Percentiles rank a stretch among this genome's conserved stretches.
phyloP scores from a whole-genome alignment of 2,113 vertebrate species.

The Oceanodroma tethys region DNA sequence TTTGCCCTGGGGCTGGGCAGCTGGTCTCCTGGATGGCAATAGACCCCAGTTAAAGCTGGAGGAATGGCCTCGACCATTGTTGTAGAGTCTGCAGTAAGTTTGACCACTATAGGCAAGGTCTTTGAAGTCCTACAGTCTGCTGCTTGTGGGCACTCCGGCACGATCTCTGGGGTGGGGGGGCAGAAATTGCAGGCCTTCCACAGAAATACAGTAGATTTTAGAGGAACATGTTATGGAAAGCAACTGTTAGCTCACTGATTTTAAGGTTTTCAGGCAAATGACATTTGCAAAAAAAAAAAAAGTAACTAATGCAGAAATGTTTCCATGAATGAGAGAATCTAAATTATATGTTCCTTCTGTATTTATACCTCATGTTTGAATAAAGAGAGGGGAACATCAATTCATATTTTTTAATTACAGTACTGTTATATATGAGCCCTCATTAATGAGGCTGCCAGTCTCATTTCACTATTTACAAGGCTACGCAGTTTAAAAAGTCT shows the following conservation, averaged over 20 bases:
- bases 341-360: neutral
- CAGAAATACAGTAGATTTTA: neutral
- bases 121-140: neutral
- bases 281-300: neutral
- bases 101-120: neutral
- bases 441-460: neutral
- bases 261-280: neutral
- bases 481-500: neutral
- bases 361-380: neutral
- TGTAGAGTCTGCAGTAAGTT: neutral
- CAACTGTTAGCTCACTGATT: neutral
- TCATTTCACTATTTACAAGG: neutral
- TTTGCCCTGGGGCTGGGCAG: neutral
- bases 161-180: rapidly evolving
- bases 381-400: neutral
- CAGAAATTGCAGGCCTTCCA: neutral
- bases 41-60: neutral
- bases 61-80: neutral
- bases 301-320: neutral
- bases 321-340: neutral
- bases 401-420: neutral
- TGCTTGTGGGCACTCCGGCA: neutral
- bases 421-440: neutral
- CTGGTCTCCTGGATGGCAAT: neutral
- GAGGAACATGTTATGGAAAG: neutral